These are phyloP conservation scores for Pseudoatta argentina DNA, from an alignment of 1,140 invertebrate species.

Conservation along the genomic window DNA sequence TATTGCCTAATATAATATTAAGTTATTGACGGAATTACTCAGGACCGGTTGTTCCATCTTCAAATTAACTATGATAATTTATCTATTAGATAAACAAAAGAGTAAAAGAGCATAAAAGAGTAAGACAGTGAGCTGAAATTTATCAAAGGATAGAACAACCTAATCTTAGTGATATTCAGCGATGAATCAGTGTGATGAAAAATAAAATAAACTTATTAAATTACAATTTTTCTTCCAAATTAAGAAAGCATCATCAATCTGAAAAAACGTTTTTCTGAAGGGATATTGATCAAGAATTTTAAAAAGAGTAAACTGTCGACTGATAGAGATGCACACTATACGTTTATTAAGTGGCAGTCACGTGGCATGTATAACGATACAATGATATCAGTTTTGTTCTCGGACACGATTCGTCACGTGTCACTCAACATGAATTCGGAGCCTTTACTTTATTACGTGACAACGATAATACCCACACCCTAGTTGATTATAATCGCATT, in stretches of 20 bases:
- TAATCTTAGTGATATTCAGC: too few relatives aligned
- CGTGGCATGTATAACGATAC: constrained; percentile 81
- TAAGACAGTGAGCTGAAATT: too few relatives aligned
- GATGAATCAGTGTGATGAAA: neutral
- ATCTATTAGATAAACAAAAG: too few relatives aligned
- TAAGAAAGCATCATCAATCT: neutral
- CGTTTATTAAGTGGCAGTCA: constrained; percentile 83
- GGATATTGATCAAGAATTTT: constrained; percentile 35
- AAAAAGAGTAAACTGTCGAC: constrained; percentile 9
- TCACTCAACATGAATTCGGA: constrained; percentile 75
- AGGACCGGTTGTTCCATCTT: too few relatives aligned
- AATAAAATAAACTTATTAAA: neutral
- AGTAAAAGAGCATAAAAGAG: too few relatives aligned
- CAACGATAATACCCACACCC: constrained; percentile 66
- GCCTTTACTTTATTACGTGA: constrained; percentile 80
- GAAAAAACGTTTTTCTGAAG: neutral
- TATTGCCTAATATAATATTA: too few relatives aligned
- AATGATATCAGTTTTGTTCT: constrained; percentile 82
- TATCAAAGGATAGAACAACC: too few relatives aligned
- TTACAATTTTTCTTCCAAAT: constrained; percentile 17
- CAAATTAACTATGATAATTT: too few relatives aligned
- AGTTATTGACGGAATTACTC: neutral
- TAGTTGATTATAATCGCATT: constrained; percentile 83
- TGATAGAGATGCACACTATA: constrained; percentile 77
- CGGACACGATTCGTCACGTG: constrained; percentile 81